Evolutionary conservation across 2,797 vertebrate species (phyloP).

Genomic region (Enteromius radiatus): DNA sequence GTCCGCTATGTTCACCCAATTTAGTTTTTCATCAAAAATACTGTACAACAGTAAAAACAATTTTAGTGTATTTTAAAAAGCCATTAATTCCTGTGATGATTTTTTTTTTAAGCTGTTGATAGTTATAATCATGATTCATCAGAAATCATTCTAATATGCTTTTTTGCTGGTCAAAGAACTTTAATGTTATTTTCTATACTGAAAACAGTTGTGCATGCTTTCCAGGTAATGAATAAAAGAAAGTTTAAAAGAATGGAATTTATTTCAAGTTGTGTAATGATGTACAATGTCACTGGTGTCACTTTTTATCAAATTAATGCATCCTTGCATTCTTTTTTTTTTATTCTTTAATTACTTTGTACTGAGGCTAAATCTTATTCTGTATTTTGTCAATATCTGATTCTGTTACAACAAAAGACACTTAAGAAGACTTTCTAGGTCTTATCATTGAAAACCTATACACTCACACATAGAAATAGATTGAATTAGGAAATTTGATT

Average conservation of each 20-base stretch:
- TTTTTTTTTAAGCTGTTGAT: not conserved
- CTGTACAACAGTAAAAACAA: not conserved
- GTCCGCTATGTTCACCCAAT: too few relatives aligned
- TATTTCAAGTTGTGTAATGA: not conserved
- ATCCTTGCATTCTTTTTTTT: not conserved
- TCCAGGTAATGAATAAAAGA: not conserved
- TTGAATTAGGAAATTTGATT: slow-evolving; percentile 18
- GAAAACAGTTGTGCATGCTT: not conserved
- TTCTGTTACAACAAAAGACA: slow-evolving; percentile 10
- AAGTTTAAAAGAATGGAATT: not conserved
- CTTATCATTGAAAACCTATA: slow-evolving; percentile 25
- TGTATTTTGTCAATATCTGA: not conserved
- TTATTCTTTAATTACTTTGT: not conserved
- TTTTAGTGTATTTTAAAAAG: not conserved
- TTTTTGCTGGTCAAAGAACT: not conserved
- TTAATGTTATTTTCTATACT: not conserved
- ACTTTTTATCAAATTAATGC: not conserved
- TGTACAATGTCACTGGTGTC: not conserved
- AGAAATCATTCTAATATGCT: not conserved
- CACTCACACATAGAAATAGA: not conserved
- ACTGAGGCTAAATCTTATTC: not conserved
- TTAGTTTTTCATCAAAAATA: not conserved
- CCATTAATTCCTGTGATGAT: not conserved
- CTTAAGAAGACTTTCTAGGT: slow-evolving; percentile 1
- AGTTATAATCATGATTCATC: not conserved